Conservation (phyloP, 2,797 vertebrate species). For the Leuciscus waleckii region DNA sequence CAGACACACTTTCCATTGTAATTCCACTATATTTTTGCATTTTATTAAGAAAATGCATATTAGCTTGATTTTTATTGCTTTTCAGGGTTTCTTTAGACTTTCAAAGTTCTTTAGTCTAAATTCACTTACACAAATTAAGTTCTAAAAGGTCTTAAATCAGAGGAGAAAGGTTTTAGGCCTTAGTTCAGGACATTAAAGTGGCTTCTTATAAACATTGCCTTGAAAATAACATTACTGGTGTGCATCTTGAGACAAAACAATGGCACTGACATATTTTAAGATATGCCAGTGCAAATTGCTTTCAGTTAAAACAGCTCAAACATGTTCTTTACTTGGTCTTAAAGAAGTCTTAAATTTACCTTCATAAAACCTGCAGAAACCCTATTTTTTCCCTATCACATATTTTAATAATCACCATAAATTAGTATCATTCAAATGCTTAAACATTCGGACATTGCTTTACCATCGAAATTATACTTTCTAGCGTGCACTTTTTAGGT, state of each 20-base stretch:
- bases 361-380: neutral
- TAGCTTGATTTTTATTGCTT: neutral
- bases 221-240: too few species aligned
- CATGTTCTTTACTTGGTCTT: neutral
- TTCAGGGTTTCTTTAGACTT: neutral
- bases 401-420: neutral
- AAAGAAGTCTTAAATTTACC: neutral
- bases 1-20: neutral
- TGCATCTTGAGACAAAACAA: too few species aligned
- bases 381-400: neutral
- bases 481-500: too few species aligned
- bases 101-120: neutral
- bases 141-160: too few species aligned
- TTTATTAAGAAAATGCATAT: neutral
- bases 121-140: neutral
- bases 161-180: too few species aligned
- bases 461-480: neutral
- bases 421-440: neutral
- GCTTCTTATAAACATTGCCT: too few species aligned
- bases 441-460: neutral
- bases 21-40: neutral
- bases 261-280: too few species aligned
- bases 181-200: too few species aligned
- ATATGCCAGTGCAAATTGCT: too few species aligned
- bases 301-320: too few species aligned